Evolutionary conservation across 2,797 vertebrate genomes (phyloP), one percentile per base, ranked within the genome.

Genomic region (Pangasius krempfi): DNA sequence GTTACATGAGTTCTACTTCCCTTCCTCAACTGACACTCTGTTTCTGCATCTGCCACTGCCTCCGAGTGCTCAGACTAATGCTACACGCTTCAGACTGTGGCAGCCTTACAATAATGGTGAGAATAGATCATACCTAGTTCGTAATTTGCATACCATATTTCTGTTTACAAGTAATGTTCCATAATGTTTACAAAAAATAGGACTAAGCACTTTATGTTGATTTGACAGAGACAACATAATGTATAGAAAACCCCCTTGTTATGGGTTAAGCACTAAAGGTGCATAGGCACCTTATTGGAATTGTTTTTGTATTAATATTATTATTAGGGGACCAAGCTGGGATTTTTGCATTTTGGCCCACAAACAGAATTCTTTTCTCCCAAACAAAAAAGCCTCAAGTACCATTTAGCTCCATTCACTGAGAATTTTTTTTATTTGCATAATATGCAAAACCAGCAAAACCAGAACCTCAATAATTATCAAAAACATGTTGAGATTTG

Each of bases 1-100:
- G 89, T 94, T 99, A 95, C 98, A 99, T 90, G 99, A 99, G 94
- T 98, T 99, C 93, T 99, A 98, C 93, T 99, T 99, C 93, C 98
- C 98, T 22, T 96, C 98, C 84, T 97, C 98, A 18, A 99, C 98
- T 1, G 97, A 97, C 87, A 97, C 98, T 0, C 96, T 99, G 88
- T 99, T 99, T 89, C 96, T 99, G 89, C 99, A 99, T 72, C 95
- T 98, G 87, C 96, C 98, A 1, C 95, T 99, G 89, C 98, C 98
- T 10, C 93, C 96, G 0, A 92, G 95, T 22, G 98, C 98, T 90
- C 98, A 98, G 94, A 98, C 95, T 93, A 99, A 99, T 0, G 96
- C 97, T 7, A 99, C 99, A 0, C 96, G 97, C 56, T 99, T 99
- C 95, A 95, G 98, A 93, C 96, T 99, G 80, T 99, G 99, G 99